Percentiles rank a stretch among this genome's conserved stretches.
Evolutionary conservation across 2,888 invertebrate species (phyloP).

Genomic region (Caradrina clavipalpis): DNA sequence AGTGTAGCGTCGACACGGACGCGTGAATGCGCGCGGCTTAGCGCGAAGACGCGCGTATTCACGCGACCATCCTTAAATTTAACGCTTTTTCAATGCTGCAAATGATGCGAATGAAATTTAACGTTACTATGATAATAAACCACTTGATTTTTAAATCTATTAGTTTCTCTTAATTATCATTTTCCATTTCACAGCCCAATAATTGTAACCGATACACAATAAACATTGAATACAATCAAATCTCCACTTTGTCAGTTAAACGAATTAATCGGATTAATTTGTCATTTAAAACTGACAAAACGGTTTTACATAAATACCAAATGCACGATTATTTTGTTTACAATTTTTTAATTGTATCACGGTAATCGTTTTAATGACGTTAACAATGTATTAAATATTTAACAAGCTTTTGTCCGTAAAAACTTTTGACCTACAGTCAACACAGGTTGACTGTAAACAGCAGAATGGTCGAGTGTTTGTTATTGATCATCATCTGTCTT

Average conservation of each 20-base stretch:
- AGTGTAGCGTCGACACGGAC: too few species aligned
- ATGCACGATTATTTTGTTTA: slow-evolving; percentile 24
- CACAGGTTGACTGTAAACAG: too few species aligned
- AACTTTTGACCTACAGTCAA: too few species aligned
- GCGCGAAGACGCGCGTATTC: too few species aligned
- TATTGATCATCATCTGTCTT: too few species aligned
- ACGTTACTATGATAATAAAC: not conserved
- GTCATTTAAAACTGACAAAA: slow-evolving; percentile 54
- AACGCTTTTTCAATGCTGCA: too few species aligned
- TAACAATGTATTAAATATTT: not conserved
- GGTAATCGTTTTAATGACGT: slow-evolving; percentile 31
- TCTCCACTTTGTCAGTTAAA: slow-evolving; percentile 39
- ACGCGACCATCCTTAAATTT: too few species aligned
- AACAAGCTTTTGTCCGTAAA: not conserved
- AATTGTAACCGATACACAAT: slow-evolving; percentile 17
- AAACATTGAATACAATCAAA: slow-evolving; percentile 39
- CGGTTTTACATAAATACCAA: slow-evolving; percentile 36
- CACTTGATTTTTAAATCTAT: not conserved
- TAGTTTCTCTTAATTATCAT: not conserved
- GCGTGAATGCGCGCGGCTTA: too few species aligned
- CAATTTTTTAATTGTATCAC: slow-evolving; percentile 37
- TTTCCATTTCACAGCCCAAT: not conserved
- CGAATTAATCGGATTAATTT: slow-evolving; percentile 55
- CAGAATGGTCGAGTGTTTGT: too few species aligned
- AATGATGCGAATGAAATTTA: too few species aligned